Conservation (phyloP, 2,888 invertebrate genomes). For the Anoncus sp. region DNA sequence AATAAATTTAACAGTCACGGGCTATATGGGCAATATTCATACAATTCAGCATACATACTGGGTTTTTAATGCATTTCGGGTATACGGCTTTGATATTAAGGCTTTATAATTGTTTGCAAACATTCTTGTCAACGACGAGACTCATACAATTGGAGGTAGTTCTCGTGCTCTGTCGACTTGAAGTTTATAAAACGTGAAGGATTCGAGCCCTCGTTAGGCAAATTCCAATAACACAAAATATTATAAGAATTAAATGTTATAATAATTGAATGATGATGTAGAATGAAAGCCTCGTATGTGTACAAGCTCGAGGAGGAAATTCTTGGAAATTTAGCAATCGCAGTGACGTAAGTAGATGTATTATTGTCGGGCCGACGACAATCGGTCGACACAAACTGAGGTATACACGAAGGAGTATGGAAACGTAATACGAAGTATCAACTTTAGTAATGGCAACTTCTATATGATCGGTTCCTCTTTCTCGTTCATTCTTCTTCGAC, state of each 20-base stretch:
- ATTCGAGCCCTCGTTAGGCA: conserved; percentile 76
- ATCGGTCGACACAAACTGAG: neutral
- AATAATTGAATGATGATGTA: conserved; percentile 58
- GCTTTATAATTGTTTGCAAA: conserved; percentile 31
- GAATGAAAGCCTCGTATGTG: conserved; percentile 4
- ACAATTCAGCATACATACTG: neutral
- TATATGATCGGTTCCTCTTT: neutral
- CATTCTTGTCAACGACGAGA: conserved; percentile 7
- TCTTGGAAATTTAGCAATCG: conserved; percentile 6
- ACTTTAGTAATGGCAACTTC: conserved; percentile 18
- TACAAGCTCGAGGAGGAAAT: neutral
- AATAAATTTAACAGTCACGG: neutral
- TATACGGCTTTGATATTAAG: neutral
- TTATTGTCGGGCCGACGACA: neutral
- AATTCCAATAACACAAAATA: conserved; percentile 70
- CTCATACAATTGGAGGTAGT: neutral
- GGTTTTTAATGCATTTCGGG: neutral
- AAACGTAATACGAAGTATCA: conserved; percentile 36
- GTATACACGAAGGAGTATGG: too few relatives aligned
- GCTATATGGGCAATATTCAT: neutral
- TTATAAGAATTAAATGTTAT: conserved; percentile 70
- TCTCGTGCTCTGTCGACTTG: neutral
- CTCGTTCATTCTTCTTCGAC: neutral
- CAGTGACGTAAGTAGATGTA: neutral
- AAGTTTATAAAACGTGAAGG: conserved; percentile 70